Conservation (phyloP, 2,113 vertebrate genomes). For the Brevimyrus niger region DNA sequence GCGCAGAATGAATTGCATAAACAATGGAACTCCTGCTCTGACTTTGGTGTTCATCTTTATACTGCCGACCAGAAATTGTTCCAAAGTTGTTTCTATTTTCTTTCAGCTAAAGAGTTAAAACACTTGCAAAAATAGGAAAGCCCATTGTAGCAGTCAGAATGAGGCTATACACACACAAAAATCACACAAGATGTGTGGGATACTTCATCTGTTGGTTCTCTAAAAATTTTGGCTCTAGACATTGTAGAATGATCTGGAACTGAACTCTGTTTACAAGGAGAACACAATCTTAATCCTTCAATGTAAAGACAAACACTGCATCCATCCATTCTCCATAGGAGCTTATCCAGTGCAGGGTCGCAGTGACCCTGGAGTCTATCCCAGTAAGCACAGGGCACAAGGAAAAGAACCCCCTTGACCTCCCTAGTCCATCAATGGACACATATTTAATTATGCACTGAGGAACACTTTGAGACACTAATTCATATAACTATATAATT, state of each 20-base stretch:
- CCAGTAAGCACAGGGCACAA: neutral
- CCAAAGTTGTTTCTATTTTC: neutral
- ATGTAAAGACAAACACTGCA: neutral
- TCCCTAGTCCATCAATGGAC: neutral
- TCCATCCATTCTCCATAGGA: neutral
- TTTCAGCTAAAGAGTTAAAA: neutral
- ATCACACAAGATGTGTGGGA: neutral
- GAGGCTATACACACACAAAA: neutral
- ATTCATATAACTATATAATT: neutral
- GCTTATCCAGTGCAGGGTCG: neutral
- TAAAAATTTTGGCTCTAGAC: neutral
- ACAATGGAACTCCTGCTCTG: neutral
- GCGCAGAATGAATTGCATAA: neutral
- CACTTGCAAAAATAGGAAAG: neutral
- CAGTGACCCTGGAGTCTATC: neutral
- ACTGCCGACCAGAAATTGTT: neutral
- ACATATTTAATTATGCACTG: neutral
- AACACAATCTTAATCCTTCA: neutral
- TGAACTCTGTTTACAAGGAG: neutral
- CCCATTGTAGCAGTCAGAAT: neutral
- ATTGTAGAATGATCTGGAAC: neutral
- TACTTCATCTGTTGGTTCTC: neutral
- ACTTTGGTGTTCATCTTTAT: neutral
- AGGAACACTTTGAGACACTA: neutral
- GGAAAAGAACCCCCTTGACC: neutral